Evolutionary conservation across 2,797 vertebrate species (phyloP), one percentile per base, ranked within the genome.

Genomic region (Phalanger gymnotis): DNA sequence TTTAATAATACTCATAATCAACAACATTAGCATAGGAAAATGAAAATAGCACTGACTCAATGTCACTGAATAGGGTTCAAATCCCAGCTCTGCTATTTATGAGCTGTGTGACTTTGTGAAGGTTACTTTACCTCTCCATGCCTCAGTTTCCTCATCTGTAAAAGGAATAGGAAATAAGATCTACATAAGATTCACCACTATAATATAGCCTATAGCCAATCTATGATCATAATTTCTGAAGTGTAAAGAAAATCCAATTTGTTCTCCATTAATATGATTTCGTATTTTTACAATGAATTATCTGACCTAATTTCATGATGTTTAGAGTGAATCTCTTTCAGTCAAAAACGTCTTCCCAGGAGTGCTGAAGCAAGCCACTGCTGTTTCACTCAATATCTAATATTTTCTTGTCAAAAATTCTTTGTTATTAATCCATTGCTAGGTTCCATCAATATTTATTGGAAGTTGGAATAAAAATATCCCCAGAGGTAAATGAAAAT

Each of bases 101-200:
- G 57, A 92, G 5, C 47, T 81, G 3, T 57, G 0, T 11, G 56
- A 52, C 5, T 94, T 90, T 93, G 91, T 96, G 53, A 12, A 90
- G 94, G 91, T 91, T 57, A 61, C 54, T 92, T 96, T 93, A 47
- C 4, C 55, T 56, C 19, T 53, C 91, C 31, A 89, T 95, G 66
- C 91, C 53, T 91, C 53, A 94, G 95, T 90, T 57, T 52, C 52
- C 12, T 90, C 14, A 27, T 47, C 47, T 89, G 19, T 53, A 95
- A 93, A 81, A 47, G 40, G 73, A 47, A 25, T 14, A 81, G 31
- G 40, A 25, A 81, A 40, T 81, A 81, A 81, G 73, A 81, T 7
- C 40, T 27, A 22, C 27, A 9, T 47, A 40, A 81, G 6, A 81
- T 47, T 81, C 22, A 6, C 47, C 25, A 6, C n/a, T 9, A 5